Percentiles rank a stretch among this genome's conserved stretches.
These are phyloP conservation scores for Gymnorhina tibicen DNA, from an alignment of 2,113 vertebrate species.

Conservation along the genomic window DNA sequence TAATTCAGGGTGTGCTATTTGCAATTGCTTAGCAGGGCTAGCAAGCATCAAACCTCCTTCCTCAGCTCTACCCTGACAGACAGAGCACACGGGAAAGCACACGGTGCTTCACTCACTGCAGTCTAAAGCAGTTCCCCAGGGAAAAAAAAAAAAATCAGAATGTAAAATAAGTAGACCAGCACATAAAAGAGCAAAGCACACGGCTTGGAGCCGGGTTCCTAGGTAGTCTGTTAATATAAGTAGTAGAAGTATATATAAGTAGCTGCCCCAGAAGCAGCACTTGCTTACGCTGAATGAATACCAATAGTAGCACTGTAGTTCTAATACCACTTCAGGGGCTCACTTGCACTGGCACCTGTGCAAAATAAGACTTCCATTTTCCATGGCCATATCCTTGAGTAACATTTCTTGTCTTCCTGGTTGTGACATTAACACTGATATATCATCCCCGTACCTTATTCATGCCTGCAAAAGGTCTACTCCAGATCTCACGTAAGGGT, in stretches of 20 bases:
- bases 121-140: neutral
- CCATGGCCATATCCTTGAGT: neutral
- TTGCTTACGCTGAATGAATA: neutral
- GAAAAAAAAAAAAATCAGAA: neutral
- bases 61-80: neutral
- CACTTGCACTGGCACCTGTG: neutral
- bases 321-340: neutral
- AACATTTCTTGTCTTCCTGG: neutral
- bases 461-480: neutral
- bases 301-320: neutral
- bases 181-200: neutral
- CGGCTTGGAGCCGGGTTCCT: neutral
- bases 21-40: neutral
- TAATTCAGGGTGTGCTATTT: neutral
- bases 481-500: accelerated
- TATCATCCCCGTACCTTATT: neutral
- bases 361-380: neutral
- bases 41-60: neutral
- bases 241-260: neutral
- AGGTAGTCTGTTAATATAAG: neutral
- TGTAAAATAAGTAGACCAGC: neutral
- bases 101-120: neutral
- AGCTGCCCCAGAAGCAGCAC: neutral
- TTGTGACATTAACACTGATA: neutral
- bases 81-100: neutral